Conservation (phyloP, 2,888 invertebrate genomes). For the Copidosoma aretas region DNA sequence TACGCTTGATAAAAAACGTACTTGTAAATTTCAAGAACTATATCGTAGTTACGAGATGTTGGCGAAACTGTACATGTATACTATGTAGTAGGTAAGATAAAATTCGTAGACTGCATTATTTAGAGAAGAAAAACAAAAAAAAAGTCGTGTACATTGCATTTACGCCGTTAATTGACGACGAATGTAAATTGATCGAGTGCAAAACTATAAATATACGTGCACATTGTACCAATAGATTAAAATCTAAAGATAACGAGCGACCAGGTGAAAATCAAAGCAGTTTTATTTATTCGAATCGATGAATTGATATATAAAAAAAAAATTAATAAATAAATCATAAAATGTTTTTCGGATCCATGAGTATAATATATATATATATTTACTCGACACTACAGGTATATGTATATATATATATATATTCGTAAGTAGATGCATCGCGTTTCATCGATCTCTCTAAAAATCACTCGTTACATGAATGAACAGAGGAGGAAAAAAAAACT, state of each 20-base stretch:
- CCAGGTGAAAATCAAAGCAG: conserved; percentile 28
- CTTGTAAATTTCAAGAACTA: conserved; percentile 35
- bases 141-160: conserved; percentile 38
- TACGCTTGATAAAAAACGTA: conserved; percentile 26
- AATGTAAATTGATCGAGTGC: conserved; percentile 30
- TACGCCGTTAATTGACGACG: conserved; percentile 41
- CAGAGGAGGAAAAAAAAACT: conserved; percentile 16
- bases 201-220: conserved; percentile 12
- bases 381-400: too few species aligned
- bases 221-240: conserved; percentile 9
- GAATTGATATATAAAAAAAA: too few species aligned
- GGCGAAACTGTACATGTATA: conserved; percentile 30
- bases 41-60: conserved; percentile 24
- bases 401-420: neutral
- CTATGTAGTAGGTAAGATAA: conserved; percentile 37
- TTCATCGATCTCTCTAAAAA: conserved; percentile 29
- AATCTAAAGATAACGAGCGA: conserved; percentile 17
- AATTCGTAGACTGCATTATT: conserved; percentile 36
- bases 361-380: neutral
- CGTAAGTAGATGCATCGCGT: conserved; percentile 20
- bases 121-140: conserved; percentile 11
- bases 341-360: conserved; percentile 1
- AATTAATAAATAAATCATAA: conserved; percentile 33
- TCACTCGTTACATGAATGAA: conserved; percentile 28
- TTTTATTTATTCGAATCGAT: conserved; percentile 28